Percentiles rank a stretch among this genome's conserved stretches.
Evolutionary conservation across 2,113 vertebrate species (phyloP).

Genomic region (Lepus europaeus): DNA sequence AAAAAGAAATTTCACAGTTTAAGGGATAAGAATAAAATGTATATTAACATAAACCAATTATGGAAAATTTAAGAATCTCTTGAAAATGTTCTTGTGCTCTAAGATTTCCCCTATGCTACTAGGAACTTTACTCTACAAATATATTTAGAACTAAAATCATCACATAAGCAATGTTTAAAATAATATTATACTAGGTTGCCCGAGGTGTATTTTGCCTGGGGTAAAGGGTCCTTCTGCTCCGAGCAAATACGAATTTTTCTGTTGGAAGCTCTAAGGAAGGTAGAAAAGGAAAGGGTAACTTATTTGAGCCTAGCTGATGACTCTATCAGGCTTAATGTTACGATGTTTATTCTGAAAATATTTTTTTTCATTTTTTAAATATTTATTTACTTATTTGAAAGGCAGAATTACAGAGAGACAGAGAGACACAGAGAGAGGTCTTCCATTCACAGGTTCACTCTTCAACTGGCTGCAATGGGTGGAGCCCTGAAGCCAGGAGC

Average conservation of each 20-base stretch:
- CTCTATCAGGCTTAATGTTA: neutral
- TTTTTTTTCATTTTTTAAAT: too few species aligned
- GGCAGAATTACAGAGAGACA: too few species aligned
- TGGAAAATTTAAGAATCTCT: constrained; percentile 9
- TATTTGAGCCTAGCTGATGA: neutral
- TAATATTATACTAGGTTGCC: neutral
- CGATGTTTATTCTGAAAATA: constrained; percentile 50
- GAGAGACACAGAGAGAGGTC: too few species aligned
- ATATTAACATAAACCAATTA: neutral
- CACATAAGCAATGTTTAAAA: neutral
- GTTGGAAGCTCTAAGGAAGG: neutral
- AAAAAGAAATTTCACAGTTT: neutral
- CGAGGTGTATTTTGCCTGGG: neutral
- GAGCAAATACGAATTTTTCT: neutral
- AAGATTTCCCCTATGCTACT: neutral
- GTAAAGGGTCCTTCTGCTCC: neutral
- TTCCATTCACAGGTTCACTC: too few species aligned
- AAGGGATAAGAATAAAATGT: neutral
- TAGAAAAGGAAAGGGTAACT: neutral
- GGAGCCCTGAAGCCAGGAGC: too few species aligned
- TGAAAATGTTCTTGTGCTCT: neutral
- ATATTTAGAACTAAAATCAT: constrained; percentile 34
- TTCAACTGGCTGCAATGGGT: too few species aligned
- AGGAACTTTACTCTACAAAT: neutral
- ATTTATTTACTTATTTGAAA: too few species aligned